Base-by-base conservation (phyloP, 2,888 invertebrate species). In the Carcina quercana region DNA sequence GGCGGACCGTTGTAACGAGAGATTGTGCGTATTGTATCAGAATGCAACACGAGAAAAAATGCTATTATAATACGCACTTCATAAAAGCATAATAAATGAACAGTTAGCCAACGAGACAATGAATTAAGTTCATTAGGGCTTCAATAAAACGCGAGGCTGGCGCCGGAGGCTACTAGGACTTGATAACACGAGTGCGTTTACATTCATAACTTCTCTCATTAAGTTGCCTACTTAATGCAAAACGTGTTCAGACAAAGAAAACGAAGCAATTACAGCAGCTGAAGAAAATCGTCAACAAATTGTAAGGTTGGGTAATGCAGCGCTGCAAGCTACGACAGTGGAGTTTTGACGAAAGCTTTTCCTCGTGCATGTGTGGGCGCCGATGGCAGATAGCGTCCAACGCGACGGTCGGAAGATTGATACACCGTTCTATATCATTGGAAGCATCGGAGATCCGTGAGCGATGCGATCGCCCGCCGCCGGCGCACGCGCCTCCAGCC, bases 21-120 rank as follows among this genome's bases (percentile, higher is more conserved):
- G 59, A 64, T 69, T 67, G 72, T 75, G 65, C 71, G 71, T 75
- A 76, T 72, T 62, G 71, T 64, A 71, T 67, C 56, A 53, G 56
- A 45, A 50, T 53, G 50, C 53, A 58, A 60, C 59, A 50, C 54
- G 52, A 48, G 50, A 15, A 25, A 24, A n/a, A 13, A 25, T 12
- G 13, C 6, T 25, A 24, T 10, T 53, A 54, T 49, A 57, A 59
- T 50, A 56, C 53, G 52, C 50, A 50, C 51, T 59, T 58, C 57
- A 62, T 46, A 61, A 63, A 59, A 50, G 44, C 62, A 59, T 52
- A 59, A 60, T 63, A 64, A 64, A 68, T 60, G 53, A 60, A 71
- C 75, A 66, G 72, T 72, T 73, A 70, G 50, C 45, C 63, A 50
- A 47, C 55, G 54, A 67, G 63, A 72, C 68, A 74, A 70, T 67